phyloP scores from a whole-genome alignment of 2,888 invertebrate genomes.

The Brachypalpus laphriformis region DNA sequence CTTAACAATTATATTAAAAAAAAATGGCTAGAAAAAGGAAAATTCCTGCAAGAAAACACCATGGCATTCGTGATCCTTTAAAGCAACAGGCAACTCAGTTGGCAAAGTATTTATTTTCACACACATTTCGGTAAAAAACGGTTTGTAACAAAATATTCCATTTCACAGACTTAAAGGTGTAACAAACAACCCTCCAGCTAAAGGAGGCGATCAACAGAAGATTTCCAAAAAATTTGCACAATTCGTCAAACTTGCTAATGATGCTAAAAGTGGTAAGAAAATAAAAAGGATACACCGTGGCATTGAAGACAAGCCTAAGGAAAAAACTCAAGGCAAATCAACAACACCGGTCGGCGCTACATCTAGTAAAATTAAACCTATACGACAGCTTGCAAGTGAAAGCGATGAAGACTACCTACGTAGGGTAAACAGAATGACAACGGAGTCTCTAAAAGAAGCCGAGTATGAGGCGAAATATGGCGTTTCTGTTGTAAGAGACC shows the following conservation, averaged over 20 bases:
- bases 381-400: slow-evolving; percentile 87
- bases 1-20: slow-evolving; percentile 76
- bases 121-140: background rate
- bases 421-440: slow-evolving; percentile 87
- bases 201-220: slow-evolving; percentile 89
- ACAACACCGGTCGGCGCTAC: slow-evolving; percentile 71
- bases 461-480: slow-evolving; percentile 86
- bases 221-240: slow-evolving; percentile 88
- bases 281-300: slow-evolving; percentile 78
- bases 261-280: slow-evolving; percentile 80
- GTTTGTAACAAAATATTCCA: background rate
- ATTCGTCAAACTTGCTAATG: slow-evolving; percentile 86
- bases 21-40: slow-evolving; percentile 85
- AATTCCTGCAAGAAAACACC: slow-evolving; percentile 92
- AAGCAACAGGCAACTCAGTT: slow-evolving; percentile 87
- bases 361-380: slow-evolving; percentile 83
- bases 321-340: slow-evolving; percentile 22
- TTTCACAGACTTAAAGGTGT: slow-evolving; percentile 80
- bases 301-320: slow-evolving; percentile 80
- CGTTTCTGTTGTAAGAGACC: slow-evolving; percentile 85
- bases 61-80: slow-evolving; percentile 90
- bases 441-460: slow-evolving; percentile 85
- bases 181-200: slow-evolving; percentile 89
- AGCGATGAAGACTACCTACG: slow-evolving; percentile 86
- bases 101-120: slow-evolving; percentile 84